Evolutionary conservation across 2,113 vertebrate species (phyloP), one percentile per base, ranked within the genome.

Genomic region (Corythornis vintsioides): DNA sequence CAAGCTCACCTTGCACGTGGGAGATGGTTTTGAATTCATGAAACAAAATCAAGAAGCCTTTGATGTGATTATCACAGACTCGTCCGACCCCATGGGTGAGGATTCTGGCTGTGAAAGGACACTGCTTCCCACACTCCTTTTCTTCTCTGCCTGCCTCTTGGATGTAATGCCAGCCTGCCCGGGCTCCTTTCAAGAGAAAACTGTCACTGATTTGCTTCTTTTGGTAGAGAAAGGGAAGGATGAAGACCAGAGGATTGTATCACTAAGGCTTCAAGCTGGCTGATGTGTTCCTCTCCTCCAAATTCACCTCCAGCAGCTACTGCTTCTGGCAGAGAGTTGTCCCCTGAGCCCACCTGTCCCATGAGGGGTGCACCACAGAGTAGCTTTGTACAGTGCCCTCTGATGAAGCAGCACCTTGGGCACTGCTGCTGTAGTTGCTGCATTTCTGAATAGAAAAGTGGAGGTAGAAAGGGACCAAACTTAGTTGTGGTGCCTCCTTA

Each of bases 11-110:
- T 97, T 99, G 40, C 98, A 99, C 0, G 98, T 99, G 9, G 99
- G 99, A 7, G 99, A 99, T 4, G 99, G 99, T 45, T 99, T 99
- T 96, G 99, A 99, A 93, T 99, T 99, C 96, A 99, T 99, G 99
- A 99, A 99, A 86, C 98, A 99, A 97, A 99, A 99, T 96, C 98
- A 99, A 97, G 98, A 99, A 74, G 99, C 99, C 64, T 99, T 99
- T 15, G 99, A 99, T 38, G 96, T 99, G 66, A 99, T 99, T 95
- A 99, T 99, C 96, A 99, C 99, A 0, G 99, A 99, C 95, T 99
- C 99, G 2, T 99, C 99, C 11, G 99, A 99, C 97, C 99, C 99
- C 86, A 98, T 99, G 83, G 99, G 99, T 99, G 86, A 98, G 98
- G 67, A 28, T 13, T 70, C 9, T 29, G n/a, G 22, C 69, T 17